Base-by-base conservation (phyloP, 2,797 vertebrate species). In the Harpagifer antarcticus region DNA sequence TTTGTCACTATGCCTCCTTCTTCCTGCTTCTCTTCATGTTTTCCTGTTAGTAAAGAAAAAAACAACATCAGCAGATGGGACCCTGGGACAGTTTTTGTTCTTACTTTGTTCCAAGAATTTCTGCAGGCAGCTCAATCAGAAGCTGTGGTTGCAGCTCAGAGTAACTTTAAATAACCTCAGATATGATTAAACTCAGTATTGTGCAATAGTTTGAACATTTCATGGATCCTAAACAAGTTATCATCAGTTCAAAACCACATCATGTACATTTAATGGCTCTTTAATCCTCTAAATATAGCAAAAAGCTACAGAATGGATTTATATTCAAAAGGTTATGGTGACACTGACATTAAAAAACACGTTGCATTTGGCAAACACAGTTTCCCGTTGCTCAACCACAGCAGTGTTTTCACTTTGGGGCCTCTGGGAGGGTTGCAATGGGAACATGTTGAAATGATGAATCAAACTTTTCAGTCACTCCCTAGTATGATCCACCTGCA, bases 1-100 rank as follows among this genome's bases (percentile, higher is more conserved):
- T 99, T 99, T 71, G 98, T 98, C 72, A 99, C 97, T 1, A 98
- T 99, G 49, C 98, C 97, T 16, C 98, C 98, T 92, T 99, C 97
- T 14, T 97, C 95, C 81, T 99, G 98, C 85, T 98, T 98, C 91
- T 99, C 98, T 89, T 99, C 98, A 0, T 99, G 98, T 87, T 97
- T 99, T 71, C 98, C 98, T 99, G 93, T 68, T 73, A 17, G 72
- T 37, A 37, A 43, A 23, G 86, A 82, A 74, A 61, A 72, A 45
- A 67, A 8, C 75, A 19, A 60, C 23, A 48, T 9, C 27, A 75
- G n/a, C 27, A 27, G 27, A 27, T 27, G 27, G 27, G 27, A 27
- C 27, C 27, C 4, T 27, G 27, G 27, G 27, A 27, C 27, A 27
- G 27, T 27, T 27, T 4, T 27, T 27, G 27, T 27, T 27, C 27